These are phyloP conservation scores for Hydrozoanthus tunicans DNA, from an alignment of 64 coral and sea anemone species.

Conservation along the genomic window DNA sequence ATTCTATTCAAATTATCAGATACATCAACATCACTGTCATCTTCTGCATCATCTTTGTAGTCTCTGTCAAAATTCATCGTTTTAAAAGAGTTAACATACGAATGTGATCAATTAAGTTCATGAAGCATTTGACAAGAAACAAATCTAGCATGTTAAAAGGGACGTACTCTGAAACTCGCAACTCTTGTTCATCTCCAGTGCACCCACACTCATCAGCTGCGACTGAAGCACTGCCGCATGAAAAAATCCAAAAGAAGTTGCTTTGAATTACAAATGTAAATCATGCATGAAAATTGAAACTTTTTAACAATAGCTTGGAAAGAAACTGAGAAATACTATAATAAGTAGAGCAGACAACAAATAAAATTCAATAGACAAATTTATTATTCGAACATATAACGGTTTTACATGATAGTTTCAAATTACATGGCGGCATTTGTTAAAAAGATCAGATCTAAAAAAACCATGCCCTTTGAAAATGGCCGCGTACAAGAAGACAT, in stretches of 20 bases:
- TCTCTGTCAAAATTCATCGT: conserved; percentile 8
- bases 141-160: background rate
- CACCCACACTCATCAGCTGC: conserved; percentile 7
- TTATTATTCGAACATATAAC: no score
- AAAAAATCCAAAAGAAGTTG: background rate
- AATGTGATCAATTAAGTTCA: background rate
- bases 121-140: background rate
- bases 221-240: background rate
- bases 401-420: no score
- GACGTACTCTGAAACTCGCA: conserved; percentile 6
- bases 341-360: background rate
- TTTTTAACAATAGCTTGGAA: background rate
- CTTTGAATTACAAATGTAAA: background rate
- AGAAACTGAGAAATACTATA: background rate
- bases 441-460: no score
- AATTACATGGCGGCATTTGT: no score
- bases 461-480: no score
- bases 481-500: no score
- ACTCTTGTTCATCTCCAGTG: conserved; percentile 39
- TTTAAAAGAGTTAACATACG: background rate
- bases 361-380: background rate
- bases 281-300: background rate
- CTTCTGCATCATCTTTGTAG: conserved; percentile 21
- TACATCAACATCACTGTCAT: background rate
- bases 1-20: background rate